These are phyloP conservation scores for Smittia aterrima DNA, from an alignment of 2,888 invertebrate genomes.

Conservation along the genomic window DNA sequence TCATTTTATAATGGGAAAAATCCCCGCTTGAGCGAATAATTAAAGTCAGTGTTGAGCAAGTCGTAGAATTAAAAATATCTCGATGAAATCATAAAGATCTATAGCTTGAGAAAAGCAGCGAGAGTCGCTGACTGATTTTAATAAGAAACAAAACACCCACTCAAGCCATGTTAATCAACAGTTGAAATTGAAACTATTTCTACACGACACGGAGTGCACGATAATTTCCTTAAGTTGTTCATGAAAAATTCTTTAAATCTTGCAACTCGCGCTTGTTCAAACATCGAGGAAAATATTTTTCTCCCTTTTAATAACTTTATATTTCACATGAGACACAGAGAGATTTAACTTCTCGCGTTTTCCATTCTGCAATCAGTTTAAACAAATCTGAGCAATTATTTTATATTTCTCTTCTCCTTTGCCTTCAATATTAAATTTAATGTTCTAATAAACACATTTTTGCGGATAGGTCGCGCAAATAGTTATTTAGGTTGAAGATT, in stretches of 20 bases:
- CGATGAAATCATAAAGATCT: neutral
- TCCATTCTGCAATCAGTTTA: conserved; percentile 30
- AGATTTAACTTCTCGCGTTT: neutral
- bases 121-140: neutral
- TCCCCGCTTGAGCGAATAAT: neutral
- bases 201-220: too few species aligned
- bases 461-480: neutral
- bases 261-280: neutral
- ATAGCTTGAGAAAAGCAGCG: neutral
- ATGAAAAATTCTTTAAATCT: conserved; percentile 20
- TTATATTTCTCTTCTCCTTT: conserved; percentile 10
- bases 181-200: neutral
- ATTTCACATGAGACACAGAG: conserved; percentile 7
- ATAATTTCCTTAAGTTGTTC: neutral
- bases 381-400: conserved; percentile 37
- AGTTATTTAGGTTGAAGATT: conserved; percentile 18
- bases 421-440: conserved; percentile 35
- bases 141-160: neutral
- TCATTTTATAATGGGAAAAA: neutral
- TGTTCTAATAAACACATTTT: conserved; percentile 37
- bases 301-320: conserved; percentile 31
- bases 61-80: neutral
- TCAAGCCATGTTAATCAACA: neutral
- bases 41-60: neutral
- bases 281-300: conserved; percentile 29